A percentile compares a stretch with the other conserved stretches of the same genome.
Conservation (phyloP, 2,797 vertebrate species). For the Chelon labrosus region DNA sequence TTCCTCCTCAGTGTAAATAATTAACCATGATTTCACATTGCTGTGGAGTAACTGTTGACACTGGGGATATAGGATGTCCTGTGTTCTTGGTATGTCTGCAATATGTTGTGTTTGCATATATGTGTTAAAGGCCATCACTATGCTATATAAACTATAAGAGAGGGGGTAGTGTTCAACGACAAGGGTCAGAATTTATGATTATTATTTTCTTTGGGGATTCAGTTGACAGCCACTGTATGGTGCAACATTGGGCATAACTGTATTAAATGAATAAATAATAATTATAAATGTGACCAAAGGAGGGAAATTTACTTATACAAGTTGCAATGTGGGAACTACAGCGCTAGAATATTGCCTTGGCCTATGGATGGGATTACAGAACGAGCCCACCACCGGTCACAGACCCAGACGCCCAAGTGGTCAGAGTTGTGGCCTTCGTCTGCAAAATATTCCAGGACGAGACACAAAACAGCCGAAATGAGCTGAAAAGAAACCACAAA, state of each 20-base stretch:
- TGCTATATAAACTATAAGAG: background rate
- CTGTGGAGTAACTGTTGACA: background rate
- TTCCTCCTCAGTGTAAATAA: conserved; percentile 21
- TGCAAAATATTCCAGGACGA: background rate
- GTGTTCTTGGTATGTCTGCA: background rate
- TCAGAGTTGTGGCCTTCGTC: too few relatives aligned
- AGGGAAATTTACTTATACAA: background rate
- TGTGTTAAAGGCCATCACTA: too few relatives aligned
- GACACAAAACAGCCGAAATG: background rate
- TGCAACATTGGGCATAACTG: too few relatives aligned
- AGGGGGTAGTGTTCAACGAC: too few relatives aligned
- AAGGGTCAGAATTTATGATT: conserved; percentile 12
- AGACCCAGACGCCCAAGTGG: too few relatives aligned
- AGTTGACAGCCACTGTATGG: too few relatives aligned
- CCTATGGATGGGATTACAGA: background rate
- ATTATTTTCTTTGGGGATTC: conserved; percentile 7
- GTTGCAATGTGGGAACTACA: background rate
- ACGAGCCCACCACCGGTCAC: too few relatives aligned
- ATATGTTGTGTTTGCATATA: background rate
- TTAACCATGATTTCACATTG: conserved; percentile 5
- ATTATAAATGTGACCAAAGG: background rate
- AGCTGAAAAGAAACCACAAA: too few relatives aligned
- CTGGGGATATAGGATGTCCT: background rate
- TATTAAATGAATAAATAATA: background rate
- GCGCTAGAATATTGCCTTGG: too few relatives aligned